A percentile compares a stretch with the other conserved stretches of the same genome.
Conservation (phyloP, 2,113 vertebrate species). For the Cnemophilus loriae region DNA sequence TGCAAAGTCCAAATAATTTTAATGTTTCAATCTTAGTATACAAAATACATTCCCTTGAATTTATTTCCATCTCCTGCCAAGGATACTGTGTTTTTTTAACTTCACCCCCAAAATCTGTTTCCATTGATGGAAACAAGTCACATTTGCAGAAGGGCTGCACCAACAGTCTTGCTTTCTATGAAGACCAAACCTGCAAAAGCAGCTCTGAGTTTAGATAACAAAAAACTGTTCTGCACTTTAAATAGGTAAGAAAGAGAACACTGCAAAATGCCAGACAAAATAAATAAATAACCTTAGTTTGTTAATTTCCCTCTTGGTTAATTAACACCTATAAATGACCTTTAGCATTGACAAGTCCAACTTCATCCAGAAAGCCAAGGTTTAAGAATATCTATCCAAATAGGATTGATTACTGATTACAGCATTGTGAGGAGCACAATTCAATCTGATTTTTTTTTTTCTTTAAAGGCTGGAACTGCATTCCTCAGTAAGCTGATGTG, state of each 20-base stretch:
- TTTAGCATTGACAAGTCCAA: conserved; percentile 78
- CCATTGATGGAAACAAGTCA: neutral
- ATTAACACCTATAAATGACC: conserved; percentile 84
- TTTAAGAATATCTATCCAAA: conserved; percentile 74
- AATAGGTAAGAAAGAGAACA: neutral
- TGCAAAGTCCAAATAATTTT: neutral
- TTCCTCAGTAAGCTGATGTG: neutral
- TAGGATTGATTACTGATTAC: conserved; percentile 75
- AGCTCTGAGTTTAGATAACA: neutral
- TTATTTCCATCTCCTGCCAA: neutral
- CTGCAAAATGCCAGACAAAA: conserved; percentile 76
- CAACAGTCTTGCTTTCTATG: neutral
- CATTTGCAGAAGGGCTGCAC: neutral
- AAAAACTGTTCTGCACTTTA: neutral
- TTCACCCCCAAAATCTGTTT: neutral
- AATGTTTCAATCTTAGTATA: neutral
- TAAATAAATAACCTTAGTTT: conserved; percentile 66
- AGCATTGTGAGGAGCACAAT: conserved; percentile 13
- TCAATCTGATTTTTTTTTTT: neutral
- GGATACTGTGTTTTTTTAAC: neutral
- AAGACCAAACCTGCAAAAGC: neutral
- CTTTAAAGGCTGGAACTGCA: neutral
- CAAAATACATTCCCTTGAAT: neutral
- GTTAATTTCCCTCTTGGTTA: conserved; percentile 88
- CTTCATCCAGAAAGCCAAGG: conserved; percentile 82